Percentiles rank a stretch among this genome's conserved stretches.
phyloP scores from a whole-genome alignment of 2,113 vertebrate species.

The Stictonetta naevosa region DNA sequence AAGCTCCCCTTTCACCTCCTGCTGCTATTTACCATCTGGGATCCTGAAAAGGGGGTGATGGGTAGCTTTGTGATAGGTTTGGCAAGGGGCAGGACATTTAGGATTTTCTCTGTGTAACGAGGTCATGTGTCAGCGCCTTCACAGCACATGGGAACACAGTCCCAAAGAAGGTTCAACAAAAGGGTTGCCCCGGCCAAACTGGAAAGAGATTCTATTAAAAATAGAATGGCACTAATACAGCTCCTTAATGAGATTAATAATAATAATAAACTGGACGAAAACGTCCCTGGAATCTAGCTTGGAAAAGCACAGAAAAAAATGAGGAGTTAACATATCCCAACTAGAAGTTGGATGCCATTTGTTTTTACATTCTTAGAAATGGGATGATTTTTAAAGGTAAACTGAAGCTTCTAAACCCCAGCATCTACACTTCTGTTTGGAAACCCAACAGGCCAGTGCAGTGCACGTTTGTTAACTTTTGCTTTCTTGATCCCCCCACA shows the following conservation, averaged over 20 bases:
- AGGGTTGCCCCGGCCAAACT: conserved; percentile 74
- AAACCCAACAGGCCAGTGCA: background rate
- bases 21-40: conserved; percentile 80
- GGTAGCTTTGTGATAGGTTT: conserved; percentile 70
- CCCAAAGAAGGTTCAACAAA: conserved; percentile 74
- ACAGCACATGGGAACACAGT: conserved; percentile 78
- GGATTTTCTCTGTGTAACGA: conserved; percentile 74
- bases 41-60: conserved; percentile 75
- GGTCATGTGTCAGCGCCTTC: conserved; percentile 83
- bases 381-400: background rate
- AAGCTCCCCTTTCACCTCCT: conserved; percentile 72
- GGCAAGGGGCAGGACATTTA: conserved; percentile 74
- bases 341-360: background rate
- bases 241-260: conserved; percentile 3
- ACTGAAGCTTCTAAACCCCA: background rate
- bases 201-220: conserved; percentile 69
- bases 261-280: background rate
- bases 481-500: background rate
- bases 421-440: background rate
- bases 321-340: background rate
- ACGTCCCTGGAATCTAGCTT: background rate
- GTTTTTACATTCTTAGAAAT: background rate
- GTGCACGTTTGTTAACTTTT: background rate
- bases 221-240: background rate
- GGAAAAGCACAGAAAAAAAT: background rate